Percentiles rank a stretch among this genome's conserved stretches.
These are phyloP conservation scores for Bryconaethiops microstoma DNA, from an alignment of 2,797 vertebrate species.

Conservation along the genomic window DNA sequence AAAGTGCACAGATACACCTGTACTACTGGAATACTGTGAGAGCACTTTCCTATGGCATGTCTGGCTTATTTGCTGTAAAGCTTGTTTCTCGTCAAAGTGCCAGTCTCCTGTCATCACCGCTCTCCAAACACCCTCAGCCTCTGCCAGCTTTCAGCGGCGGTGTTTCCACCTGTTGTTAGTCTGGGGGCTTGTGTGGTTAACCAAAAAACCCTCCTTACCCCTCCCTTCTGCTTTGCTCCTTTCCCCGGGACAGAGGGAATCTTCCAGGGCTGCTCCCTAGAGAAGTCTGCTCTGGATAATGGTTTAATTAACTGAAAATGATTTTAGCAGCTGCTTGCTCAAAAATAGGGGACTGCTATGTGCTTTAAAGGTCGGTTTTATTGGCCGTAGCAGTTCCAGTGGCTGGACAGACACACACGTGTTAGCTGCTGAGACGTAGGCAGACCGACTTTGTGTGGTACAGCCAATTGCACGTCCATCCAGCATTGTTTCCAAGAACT, in stretches of 20 bases:
- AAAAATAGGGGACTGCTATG: constrained; percentile 42
- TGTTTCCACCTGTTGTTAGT: constrained; percentile 60
- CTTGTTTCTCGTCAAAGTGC: constrained; percentile 38
- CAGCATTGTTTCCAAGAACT: constrained; percentile 44
- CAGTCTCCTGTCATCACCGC: constrained; percentile 41
- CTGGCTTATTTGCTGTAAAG: constrained; percentile 39
- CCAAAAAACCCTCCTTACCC: constrained; percentile 34
- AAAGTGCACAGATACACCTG: constrained; percentile 25
- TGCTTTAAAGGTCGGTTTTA: constrained; percentile 51
- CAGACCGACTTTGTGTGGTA: constrained; percentile 11
- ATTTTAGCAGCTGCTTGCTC: constrained; percentile 54
- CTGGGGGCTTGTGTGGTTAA: constrained; percentile 52
- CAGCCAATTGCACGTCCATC: constrained; percentile 15
- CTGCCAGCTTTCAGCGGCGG: constrained; percentile 41
- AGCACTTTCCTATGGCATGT: constrained; percentile 13
- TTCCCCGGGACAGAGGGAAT: constrained; percentile 43
- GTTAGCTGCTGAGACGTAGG: neutral
- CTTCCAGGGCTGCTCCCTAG: constrained; percentile 37
- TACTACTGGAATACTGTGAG: neutral
- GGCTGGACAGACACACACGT: constrained; percentile 41
- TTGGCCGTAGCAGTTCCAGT: constrained; percentile 32
- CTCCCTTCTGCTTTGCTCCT: constrained; percentile 21
- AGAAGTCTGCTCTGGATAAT: constrained; percentile 49
- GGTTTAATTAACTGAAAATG: constrained; percentile 59
- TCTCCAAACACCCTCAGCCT: constrained; percentile 32